Evolutionary conservation across 1,140 invertebrate species (phyloP).

Genomic region (Ostrea edulis): DNA sequence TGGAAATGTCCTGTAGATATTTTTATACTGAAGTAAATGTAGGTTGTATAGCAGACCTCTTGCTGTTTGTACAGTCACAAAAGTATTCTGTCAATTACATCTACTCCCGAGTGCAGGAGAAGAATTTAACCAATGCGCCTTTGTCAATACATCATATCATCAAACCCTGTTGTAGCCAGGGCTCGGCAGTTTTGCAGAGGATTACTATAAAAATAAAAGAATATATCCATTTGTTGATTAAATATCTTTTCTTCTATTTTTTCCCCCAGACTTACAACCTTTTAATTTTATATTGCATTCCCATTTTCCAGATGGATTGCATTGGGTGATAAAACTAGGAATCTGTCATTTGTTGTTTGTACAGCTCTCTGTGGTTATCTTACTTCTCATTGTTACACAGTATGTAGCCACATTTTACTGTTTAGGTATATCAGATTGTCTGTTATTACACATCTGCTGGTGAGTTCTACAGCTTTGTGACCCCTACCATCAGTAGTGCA

Average conservation of each 20-base stretch:
- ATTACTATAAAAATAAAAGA: not conserved
- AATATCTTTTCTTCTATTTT: not conserved
- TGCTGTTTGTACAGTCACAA: not conserved
- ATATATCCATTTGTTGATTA: not conserved
- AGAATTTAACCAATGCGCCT: not conserved
- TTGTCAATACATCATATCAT: not conserved
- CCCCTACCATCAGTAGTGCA: not conserved
- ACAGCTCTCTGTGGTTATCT: not conserved
- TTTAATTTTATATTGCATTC: not conserved
- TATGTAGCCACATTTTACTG: slow-evolving; percentile 4
- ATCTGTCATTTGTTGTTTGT: slow-evolving; percentile 3
- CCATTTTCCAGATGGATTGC: slow-evolving; percentile 13
- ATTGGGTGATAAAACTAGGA: not conserved
- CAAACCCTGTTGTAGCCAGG: too few relatives aligned
- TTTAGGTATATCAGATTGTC: slow-evolving; percentile 28
- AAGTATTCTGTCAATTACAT: not conserved
- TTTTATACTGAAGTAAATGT: not conserved
- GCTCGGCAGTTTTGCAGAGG: not conserved
- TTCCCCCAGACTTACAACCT: slow-evolving; percentile 22
- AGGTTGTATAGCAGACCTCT: not conserved
- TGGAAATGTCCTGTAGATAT: slow-evolving; percentile 16
- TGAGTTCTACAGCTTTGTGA: not conserved
- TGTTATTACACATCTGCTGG: slow-evolving; percentile 23
- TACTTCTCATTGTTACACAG: slow-evolving; percentile 3
- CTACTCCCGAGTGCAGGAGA: not conserved